A percentile compares a stretch with the other conserved stretches of the same genome.
Conservation (phyloP, 1,140 invertebrate species). For the Philopotamus ludificatus region DNA sequence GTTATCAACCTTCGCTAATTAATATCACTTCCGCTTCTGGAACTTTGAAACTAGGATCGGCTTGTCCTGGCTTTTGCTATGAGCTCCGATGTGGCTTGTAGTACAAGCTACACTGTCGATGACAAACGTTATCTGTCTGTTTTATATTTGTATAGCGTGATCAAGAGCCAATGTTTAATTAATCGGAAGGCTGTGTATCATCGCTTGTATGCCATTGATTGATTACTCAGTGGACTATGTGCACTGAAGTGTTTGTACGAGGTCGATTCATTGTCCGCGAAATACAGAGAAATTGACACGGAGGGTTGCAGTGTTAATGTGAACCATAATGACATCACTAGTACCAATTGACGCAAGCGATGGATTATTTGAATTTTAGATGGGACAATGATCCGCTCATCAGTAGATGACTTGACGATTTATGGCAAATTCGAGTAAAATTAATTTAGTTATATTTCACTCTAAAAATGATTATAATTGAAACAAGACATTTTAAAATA, state of each 20-base stretch:
- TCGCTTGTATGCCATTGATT: constrained; percentile 1
- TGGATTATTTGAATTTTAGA: too few species aligned
- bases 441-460: too few species aligned
- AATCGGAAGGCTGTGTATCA: background rate
- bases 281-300: too few species aligned
- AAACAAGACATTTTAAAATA: too few species aligned
- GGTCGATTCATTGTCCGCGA: background rate
- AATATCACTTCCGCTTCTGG: background rate
- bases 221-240: background rate
- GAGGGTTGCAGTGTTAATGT: too few species aligned
- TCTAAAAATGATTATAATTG: too few species aligned
- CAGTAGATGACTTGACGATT: too few species aligned
- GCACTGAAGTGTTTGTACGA: background rate
- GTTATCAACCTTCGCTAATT: background rate
- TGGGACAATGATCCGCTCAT: too few species aligned
- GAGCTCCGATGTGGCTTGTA: background rate
- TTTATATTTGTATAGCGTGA: constrained; percentile 18
- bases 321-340: too few species aligned
- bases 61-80: constrained; percentile 1
- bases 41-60: background rate
- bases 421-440: too few species aligned
- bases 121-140: constrained; percentile 14
- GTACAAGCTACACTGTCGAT: constrained; percentile 14
- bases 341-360: too few species aligned
- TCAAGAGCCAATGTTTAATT: constrained; percentile 5